phyloP scores from a whole-genome alignment of 2,888 invertebrate genomes.

The Diogma glabrata region DNA sequence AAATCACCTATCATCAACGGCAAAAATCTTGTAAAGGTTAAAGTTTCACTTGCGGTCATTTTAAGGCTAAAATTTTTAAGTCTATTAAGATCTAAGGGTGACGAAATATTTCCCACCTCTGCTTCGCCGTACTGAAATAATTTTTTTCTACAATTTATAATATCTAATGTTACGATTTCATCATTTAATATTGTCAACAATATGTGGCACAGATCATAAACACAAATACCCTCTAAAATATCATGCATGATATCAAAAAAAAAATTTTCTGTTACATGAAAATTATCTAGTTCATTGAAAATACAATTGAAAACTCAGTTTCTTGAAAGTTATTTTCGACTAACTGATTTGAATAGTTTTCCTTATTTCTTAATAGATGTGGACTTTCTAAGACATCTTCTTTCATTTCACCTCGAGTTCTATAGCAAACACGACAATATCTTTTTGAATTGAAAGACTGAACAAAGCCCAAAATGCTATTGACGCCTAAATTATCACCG shows the following conservation, averaged over 20 bases:
- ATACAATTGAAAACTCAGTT: slow-evolving; percentile 17
- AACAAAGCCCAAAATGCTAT: slow-evolving; percentile 19
- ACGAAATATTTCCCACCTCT: slow-evolving; percentile 13
- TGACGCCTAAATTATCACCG: slow-evolving; percentile 21
- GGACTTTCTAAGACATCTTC: slow-evolving; percentile 13
- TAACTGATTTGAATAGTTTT: slow-evolving; percentile 17
- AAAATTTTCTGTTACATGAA: slow-evolving; percentile 20
- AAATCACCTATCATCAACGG: slow-evolving; percentile 19
- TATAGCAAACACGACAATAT: slow-evolving; percentile 19
- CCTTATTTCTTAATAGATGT: slow-evolving; percentile 14
- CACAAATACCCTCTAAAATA: slow-evolving; percentile 20
- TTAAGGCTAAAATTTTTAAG: slow-evolving; percentile 18
- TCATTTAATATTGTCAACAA: slow-evolving; percentile 14
- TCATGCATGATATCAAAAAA: slow-evolving; percentile 22
- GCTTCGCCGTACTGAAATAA: slow-evolving; percentile 18
- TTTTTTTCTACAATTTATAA: slow-evolving; percentile 18
- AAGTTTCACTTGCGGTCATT: slow-evolving; percentile 19
- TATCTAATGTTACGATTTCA: slow-evolving; percentile 16
- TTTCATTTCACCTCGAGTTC: slow-evolving; percentile 17
- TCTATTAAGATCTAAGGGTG: slow-evolving; percentile 10
- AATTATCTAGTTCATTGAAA: slow-evolving; percentile 16
- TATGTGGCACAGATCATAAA: slow-evolving; percentile 20
- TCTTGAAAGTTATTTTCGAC: slow-evolving; percentile 15
- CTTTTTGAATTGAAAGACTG: slow-evolving; percentile 19
- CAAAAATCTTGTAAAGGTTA: slow-evolving; percentile 17